Percentiles rank a stretch among this genome's conserved stretches.
These are phyloP conservation scores for Mimumesa dahlbomi DNA, from an alignment of 2,888 invertebrate species.

Conservation along the genomic window DNA sequence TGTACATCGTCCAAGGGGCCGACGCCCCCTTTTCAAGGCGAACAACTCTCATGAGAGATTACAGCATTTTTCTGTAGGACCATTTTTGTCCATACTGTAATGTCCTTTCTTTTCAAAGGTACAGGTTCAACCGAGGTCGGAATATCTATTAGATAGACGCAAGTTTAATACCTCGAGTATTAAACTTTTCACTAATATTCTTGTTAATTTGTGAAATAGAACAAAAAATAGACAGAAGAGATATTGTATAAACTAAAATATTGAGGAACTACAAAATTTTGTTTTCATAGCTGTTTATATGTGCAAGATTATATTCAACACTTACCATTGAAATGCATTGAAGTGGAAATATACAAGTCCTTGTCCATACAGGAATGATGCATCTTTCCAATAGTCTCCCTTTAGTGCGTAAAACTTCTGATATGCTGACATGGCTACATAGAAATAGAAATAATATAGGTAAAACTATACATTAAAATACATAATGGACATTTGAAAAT, in stretches of 20 bases:
- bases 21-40: conserved; percentile 75
- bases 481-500: too few species aligned
- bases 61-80: conserved; percentile 66
- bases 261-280: not conserved
- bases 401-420: conserved; percentile 93
- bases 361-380: conserved; percentile 95
- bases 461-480: too few species aligned
- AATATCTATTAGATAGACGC: not conserved
- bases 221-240: too few species aligned
- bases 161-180: too few species aligned
- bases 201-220: too few species aligned
- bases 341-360: conserved; percentile 98
- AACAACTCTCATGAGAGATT: conserved; percentile 71
- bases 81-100: conserved; percentile 37
- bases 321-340: conserved; percentile 97
- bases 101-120: conserved; percentile 23
- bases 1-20: conserved; percentile 68
- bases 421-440: conserved; percentile 98
- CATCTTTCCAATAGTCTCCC: conserved; percentile 93
- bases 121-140: not conserved
- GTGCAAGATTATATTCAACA: conserved; percentile 64
- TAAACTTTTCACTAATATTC: too few species aligned
- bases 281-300: not conserved
- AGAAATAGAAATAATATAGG: not conserved
- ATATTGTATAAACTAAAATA: too few species aligned